Evolutionary conservation across 2,797 vertebrate species (phyloP), one percentile per base, ranked within the genome.

Genomic region (Toxotes lorentzi): DNA sequence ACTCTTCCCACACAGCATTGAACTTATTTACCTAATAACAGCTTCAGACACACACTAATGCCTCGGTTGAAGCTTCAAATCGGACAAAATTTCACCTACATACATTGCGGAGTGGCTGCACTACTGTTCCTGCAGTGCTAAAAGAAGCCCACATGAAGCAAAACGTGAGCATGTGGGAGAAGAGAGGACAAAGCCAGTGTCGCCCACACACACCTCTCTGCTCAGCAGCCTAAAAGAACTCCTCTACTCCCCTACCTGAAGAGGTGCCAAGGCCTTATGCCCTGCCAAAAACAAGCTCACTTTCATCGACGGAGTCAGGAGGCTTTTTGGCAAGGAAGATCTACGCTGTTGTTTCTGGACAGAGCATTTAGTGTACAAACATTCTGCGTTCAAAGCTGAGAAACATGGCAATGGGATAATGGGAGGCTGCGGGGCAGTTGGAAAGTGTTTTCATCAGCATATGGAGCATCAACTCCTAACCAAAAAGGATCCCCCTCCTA

Each of bases 221-320:
- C 86, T 90, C 78, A 53, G 81, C 81, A 78, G 86, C 86, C 87
- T 83, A 81, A 89, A 85, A 93, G 87, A 90, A 80, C 85, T 88
- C 79, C 76, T 89, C 79, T 83, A 85, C 88, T 88, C 86, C 87
- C 78, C 76, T 68, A 89, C 86, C 89, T 90, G 87, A 92, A 83
- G 82, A 89, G 81, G 71, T 68, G 91, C 94, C 94, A 93, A 87
- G 86, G 87, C 86, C 85, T 51, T 40, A 45, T 69, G 80, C 76
- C 85, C 84, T 92, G 92, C 91, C 93, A 93, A 89, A 89, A 88
- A 91, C 90, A 68, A 81, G 89, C 88, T 89, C 83, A 78, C 89
- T 92, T 90, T 90, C 83, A 92, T 91, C 79, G 68, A 89, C 88
- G 86, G 85, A 90, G 84, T 91, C 88, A 83, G 81, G 84, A 82